Evolutionary conservation across 1,140 invertebrate species (phyloP).

Genomic region (Aphelinus atriplicis): DNA sequence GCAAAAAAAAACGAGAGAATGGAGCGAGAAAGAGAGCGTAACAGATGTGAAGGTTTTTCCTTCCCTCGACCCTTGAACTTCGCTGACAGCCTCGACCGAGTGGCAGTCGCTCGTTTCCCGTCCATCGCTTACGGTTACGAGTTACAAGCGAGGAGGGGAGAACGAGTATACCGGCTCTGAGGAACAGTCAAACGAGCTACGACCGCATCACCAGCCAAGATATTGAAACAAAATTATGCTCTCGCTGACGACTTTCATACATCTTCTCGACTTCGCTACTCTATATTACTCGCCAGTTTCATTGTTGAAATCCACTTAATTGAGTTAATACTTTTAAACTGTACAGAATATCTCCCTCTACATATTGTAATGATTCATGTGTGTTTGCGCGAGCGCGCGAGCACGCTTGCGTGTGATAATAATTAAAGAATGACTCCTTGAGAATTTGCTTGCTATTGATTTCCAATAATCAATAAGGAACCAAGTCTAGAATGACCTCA

Average conservation of each 20-base stretch:
- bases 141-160: not conserved
- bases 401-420: not conserved
- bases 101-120: not conserved
- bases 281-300: too few species aligned
- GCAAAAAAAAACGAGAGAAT: not conserved
- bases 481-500: constrained; percentile 14
- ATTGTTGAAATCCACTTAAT: too few species aligned
- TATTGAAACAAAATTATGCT: too few species aligned
- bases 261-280: too few species aligned
- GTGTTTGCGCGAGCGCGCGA: too few species aligned
- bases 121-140: not conserved
- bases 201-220: too few species aligned
- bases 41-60: not conserved
- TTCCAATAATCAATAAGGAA: constrained; percentile 30
- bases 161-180: not conserved
- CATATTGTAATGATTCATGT: too few species aligned
- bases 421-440: constrained; percentile 10
- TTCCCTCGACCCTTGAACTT: constrained; percentile 23
- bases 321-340: too few species aligned
- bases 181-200: not conserved
- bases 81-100: constrained; percentile 15
- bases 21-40: too few species aligned
- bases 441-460: constrained; percentile 11
- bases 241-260: too few species aligned
- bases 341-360: too few species aligned